Percentiles rank a stretch among this genome's conserved stretches.
phyloP scores from a whole-genome alignment of 2,888 invertebrate species.

The Copidosoma aretas region DNA sequence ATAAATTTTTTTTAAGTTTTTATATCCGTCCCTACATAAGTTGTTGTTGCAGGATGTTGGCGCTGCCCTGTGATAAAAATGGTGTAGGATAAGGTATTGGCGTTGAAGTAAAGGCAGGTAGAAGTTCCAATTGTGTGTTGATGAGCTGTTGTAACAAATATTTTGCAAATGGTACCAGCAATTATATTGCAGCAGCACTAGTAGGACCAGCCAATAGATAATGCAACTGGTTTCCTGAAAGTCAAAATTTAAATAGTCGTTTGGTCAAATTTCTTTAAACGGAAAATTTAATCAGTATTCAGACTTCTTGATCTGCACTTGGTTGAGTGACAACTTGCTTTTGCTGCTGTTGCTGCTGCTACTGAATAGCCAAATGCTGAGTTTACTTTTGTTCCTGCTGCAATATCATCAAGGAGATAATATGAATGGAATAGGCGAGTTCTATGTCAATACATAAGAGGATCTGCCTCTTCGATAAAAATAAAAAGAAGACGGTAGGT shows the following conservation, averaged over 20 bases:
- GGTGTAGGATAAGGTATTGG: slow-evolving; percentile 56
- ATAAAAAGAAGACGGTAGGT: too few species aligned
- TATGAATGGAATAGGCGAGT: too few species aligned
- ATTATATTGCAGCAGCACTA: slow-evolving; percentile 86
- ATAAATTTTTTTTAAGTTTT: slow-evolving; percentile 1
- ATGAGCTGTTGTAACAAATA: slow-evolving; percentile 88
- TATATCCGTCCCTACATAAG: slow-evolving; percentile 53
- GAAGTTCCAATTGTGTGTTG: slow-evolving; percentile 75
- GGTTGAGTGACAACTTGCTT: slow-evolving; percentile 60
- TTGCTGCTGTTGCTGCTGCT: slow-evolving; percentile 52
- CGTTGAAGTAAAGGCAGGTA: slow-evolving; percentile 60
- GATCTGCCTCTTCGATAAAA: too few species aligned
- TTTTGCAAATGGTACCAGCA: slow-evolving; percentile 82
- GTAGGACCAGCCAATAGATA: slow-evolving; percentile 84
- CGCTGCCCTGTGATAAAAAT: slow-evolving; percentile 52
- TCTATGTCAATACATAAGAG: too few species aligned
- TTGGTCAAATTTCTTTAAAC: slow-evolving; percentile 76
- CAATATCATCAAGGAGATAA: too few species aligned
- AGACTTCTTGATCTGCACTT: slow-evolving; percentile 64
- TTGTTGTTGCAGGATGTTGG: slow-evolving; percentile 51
- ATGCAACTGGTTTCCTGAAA: slow-evolving; percentile 67
- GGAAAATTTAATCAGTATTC: slow-evolving; percentile 78
- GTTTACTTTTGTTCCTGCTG: slow-evolving; percentile 34
- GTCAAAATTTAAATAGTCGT: slow-evolving; percentile 71
- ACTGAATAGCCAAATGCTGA: slow-evolving; percentile 35